phyloP scores from a whole-genome alignment of 2,797 vertebrate genomes.

The Serranus cabrilla region DNA sequence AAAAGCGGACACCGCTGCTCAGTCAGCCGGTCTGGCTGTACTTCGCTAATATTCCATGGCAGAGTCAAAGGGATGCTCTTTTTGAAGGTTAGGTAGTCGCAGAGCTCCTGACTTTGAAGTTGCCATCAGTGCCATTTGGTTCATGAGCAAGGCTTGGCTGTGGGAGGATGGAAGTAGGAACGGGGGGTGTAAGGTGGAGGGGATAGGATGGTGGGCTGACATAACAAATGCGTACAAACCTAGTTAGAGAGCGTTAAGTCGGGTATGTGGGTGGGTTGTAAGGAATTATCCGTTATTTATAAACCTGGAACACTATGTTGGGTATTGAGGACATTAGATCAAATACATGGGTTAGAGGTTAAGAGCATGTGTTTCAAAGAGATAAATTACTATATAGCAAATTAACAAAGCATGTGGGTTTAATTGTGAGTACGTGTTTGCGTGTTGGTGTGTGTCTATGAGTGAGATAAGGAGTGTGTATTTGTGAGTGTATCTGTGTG shows the following conservation, averaged over 20 bases:
- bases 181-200: slow-evolving; percentile 20
- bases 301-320: slow-evolving; percentile 55
- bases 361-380: slow-evolving; percentile 68
- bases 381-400: slow-evolving; percentile 65
- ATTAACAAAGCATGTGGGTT: slow-evolving; percentile 51
- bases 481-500: slow-evolving; percentile 43
- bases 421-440: slow-evolving; percentile 35
- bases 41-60: slow-evolving; percentile 30
- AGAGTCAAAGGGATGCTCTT: slow-evolving; percentile 22
- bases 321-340: slow-evolving; percentile 63
- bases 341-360: slow-evolving; percentile 72
- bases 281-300: slow-evolving; percentile 78
- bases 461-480: slow-evolving; percentile 36
- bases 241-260: slow-evolving; percentile 58
- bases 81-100: slow-evolving; percentile 42
- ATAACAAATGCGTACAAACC: slow-evolving; percentile 53
- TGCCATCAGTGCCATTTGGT: slow-evolving; percentile 66
- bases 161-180: slow-evolving; percentile 27
- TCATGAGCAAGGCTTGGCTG: slow-evolving; percentile 39
- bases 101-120: slow-evolving; percentile 68
- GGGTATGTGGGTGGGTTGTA: slow-evolving; percentile 58
- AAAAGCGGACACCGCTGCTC: slow-evolving; percentile 16
- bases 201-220: slow-evolving; percentile 43
- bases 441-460: slow-evolving; percentile 36
- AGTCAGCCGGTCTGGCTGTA: slow-evolving; percentile 14